Evolutionary conservation across 2,888 invertebrate genomes (phyloP).

Genomic region (Agonopterix heracliana): DNA sequence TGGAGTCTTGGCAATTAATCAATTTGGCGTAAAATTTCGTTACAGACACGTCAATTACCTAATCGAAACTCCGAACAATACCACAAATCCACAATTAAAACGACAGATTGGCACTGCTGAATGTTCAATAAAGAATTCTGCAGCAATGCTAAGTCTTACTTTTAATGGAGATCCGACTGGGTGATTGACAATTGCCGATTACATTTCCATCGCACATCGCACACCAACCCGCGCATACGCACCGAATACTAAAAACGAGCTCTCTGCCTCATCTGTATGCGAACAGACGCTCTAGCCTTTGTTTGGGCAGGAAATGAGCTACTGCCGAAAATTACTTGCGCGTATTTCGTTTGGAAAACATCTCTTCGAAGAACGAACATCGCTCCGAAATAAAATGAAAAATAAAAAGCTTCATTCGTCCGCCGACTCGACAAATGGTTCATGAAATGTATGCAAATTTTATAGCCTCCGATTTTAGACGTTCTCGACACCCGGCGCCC

Average conservation of each 20-base stretch:
- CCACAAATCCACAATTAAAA: too few species aligned
- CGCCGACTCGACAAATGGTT: slow-evolving; percentile 54
- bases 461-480: slow-evolving; percentile 69
- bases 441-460: slow-evolving; percentile 72
- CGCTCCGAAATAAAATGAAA: slow-evolving; percentile 41
- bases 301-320: slow-evolving; percentile 69
- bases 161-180: slow-evolving; percentile 59
- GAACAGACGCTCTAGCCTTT: slow-evolving; percentile 54
- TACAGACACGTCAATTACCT: too few species aligned
- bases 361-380: slow-evolving; percentile 44
- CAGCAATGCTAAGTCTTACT: slow-evolving; percentile 26
- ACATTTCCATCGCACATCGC: slow-evolving; percentile 56
- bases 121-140: slow-evolving; percentile 18
- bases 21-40: too few species aligned
- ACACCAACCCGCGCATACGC: slow-evolving; percentile 36
- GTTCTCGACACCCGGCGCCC: slow-evolving; percentile 42
- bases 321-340: slow-evolving; percentile 61
- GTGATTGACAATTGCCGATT: slow-evolving; percentile 65
- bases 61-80: too few species aligned
- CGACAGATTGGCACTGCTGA: too few species aligned
- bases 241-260: slow-evolving; percentile 51
- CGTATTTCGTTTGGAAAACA: slow-evolving; percentile 42
- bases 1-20: too few species aligned
- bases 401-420: slow-evolving; percentile 47
- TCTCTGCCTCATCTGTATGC: slow-evolving; percentile 59